Conservation (phyloP, 2,113 vertebrate genomes). For the Macrotus californicus region DNA sequence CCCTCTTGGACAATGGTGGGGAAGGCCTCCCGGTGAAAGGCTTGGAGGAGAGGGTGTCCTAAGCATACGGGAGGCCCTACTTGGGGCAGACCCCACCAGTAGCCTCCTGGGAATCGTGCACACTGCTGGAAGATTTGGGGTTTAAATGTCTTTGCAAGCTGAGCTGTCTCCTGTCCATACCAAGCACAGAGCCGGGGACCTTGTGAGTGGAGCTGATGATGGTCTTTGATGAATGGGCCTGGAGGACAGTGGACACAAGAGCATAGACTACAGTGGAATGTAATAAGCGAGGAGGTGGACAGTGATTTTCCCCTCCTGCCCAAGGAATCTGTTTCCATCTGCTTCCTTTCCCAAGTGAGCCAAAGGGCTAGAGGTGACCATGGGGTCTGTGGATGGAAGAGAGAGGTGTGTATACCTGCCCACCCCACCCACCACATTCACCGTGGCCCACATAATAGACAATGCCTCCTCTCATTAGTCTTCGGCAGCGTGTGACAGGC, state of each 20-base stretch:
- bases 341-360: neutral
- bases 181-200: neutral
- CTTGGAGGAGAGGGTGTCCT: neutral
- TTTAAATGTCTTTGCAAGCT: neutral
- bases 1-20: neutral
- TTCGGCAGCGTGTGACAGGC: slow-evolving; percentile 52
- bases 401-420: neutral
- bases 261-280: neutral
- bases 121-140: neutral
- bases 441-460: slow-evolving; percentile 11
- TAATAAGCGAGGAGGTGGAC: neutral
- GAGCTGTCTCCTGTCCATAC: neutral
- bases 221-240: neutral
- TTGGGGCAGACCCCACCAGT: neutral
- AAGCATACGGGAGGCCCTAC: neutral
- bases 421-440: neutral
- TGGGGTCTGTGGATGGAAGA: neutral
- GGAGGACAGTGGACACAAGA: neutral
- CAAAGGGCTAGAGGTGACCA: neutral
- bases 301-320: neutral
- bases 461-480: slow-evolving; percentile 57
- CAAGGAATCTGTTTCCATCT: neutral
- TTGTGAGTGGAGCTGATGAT: neutral
- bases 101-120: neutral
- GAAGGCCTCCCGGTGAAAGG: neutral